phyloP scores from a whole-genome alignment of 2,113 vertebrate genomes.

The Tringa solitaria region DNA sequence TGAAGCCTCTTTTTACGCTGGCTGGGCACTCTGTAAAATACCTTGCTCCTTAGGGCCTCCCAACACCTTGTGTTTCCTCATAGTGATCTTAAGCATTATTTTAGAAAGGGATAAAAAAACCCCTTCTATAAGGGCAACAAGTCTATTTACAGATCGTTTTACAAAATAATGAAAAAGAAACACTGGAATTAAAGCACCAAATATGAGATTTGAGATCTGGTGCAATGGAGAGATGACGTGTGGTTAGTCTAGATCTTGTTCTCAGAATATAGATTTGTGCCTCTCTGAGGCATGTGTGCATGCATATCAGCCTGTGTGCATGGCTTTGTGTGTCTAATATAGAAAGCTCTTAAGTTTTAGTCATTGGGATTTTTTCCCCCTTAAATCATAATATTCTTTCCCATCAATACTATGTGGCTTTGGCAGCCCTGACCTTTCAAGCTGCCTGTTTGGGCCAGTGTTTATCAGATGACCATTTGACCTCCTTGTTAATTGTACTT shows the following conservation, averaged over 20 bases:
- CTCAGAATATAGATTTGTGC: neutral
- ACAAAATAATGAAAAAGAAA: neutral
- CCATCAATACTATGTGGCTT: conserved; percentile 54
- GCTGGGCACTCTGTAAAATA: neutral
- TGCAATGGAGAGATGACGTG: neutral
- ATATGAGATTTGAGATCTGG: neutral
- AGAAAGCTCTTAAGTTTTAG: conserved; percentile 31
- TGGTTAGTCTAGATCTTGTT: neutral
- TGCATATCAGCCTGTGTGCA: neutral
- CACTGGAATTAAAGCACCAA: neutral
- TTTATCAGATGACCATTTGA: conserved; percentile 87
- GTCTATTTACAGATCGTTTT: neutral
- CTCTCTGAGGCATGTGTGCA: neutral
- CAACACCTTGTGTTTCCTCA: neutral
- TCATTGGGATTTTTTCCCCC: conserved; percentile 14
- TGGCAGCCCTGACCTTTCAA: conserved; percentile 77
- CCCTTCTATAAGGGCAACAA: neutral
- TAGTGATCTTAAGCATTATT: neutral
- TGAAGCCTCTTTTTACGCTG: neutral
- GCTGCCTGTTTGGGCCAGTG: conserved; percentile 56
- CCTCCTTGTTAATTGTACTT: conserved; percentile 84
- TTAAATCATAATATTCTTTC: conserved; percentile 61
- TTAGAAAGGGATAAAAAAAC: neutral
- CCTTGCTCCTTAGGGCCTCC: neutral
- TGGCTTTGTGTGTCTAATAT: neutral